Percentiles rank a stretch among this genome's conserved stretches.
phyloP scores from a whole-genome alignment of 2,888 invertebrate species.

The Eulithis prunata region DNA sequence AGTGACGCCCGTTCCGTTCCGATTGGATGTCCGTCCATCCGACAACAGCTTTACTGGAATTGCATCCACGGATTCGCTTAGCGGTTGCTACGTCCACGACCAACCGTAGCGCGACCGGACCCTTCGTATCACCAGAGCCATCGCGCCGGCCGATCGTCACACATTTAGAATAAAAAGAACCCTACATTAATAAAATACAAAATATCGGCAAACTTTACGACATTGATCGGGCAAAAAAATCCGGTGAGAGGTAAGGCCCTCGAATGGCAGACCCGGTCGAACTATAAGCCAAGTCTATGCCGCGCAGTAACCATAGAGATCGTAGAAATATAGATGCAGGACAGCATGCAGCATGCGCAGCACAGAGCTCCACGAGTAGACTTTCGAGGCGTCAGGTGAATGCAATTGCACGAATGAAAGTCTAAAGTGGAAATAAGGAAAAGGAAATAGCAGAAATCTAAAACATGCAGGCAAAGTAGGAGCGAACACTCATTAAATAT shows the following conservation, averaged over 20 bases:
- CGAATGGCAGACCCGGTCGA: slow-evolving; percentile 71
- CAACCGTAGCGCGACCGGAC: slow-evolving; percentile 74
- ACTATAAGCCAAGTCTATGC: slow-evolving; percentile 83
- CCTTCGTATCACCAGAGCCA: slow-evolving; percentile 62
- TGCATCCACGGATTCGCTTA: slow-evolving; percentile 82
- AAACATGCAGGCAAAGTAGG: slow-evolving; percentile 81
- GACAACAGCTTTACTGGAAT: slow-evolving; percentile 84
- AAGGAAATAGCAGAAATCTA: slow-evolving; percentile 64
- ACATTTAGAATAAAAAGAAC: slow-evolving; percentile 60
- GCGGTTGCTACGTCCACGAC: slow-evolving; percentile 69
- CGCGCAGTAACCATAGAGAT: slow-evolving; percentile 85
- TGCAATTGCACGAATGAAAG: slow-evolving; percentile 53
- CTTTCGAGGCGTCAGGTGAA: slow-evolving; percentile 52
- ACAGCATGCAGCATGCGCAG: slow-evolving; percentile 79
- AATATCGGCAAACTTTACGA: slow-evolving; percentile 74
- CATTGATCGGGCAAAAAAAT: slow-evolving; percentile 73
- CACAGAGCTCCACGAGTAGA: slow-evolving; percentile 65
- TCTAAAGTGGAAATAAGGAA: slow-evolving; percentile 59
- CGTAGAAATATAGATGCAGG: slow-evolving; percentile 82
- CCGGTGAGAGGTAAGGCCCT: slow-evolving; percentile 65
- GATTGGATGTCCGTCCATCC: slow-evolving; percentile 76
- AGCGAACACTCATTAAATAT: slow-evolving; percentile 64
- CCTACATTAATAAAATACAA: slow-evolving; percentile 72
- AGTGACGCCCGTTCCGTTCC: slow-evolving; percentile 72
- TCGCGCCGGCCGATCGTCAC: slow-evolving; percentile 72